A percentile compares a stretch with the other conserved stretches of the same genome.
Evolutionary conservation across 2,888 invertebrate species (phyloP).

Genomic region (Melinaea menophilus): DNA sequence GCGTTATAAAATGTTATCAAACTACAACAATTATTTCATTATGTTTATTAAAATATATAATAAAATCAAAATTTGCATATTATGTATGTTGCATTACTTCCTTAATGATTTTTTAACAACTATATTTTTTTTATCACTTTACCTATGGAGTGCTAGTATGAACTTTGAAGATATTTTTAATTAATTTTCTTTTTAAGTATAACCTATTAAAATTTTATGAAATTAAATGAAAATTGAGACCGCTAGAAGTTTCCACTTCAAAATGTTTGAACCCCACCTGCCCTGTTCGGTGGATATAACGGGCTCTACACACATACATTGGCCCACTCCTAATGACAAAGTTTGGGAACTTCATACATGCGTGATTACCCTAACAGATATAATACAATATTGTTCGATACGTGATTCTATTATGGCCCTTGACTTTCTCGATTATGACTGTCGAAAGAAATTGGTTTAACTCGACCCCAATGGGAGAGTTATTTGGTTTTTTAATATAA

Average conservation of each 20-base stretch:
- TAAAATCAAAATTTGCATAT: too few species aligned
- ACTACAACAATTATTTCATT: too few species aligned
- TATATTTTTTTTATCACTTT: too few species aligned
- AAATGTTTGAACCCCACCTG: slow-evolving; percentile 51
- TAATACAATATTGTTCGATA: slow-evolving; percentile 36
- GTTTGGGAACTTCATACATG: slow-evolving; percentile 68
- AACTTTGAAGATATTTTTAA: too few species aligned
- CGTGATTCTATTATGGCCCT: slow-evolving; percentile 30
- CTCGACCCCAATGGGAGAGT: too few species aligned
- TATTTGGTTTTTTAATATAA: too few species aligned
- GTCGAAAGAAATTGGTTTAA: not conserved
- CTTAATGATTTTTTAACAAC: too few species aligned
- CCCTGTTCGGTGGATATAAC: slow-evolving; percentile 53
- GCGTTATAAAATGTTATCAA: not conserved
- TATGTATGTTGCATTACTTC: too few species aligned
- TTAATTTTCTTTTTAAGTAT: too few species aligned
- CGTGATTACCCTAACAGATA: slow-evolving; percentile 57
- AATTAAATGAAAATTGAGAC: slow-evolving; percentile 2
- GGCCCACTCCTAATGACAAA: slow-evolving; percentile 70
- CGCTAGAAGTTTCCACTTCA: slow-evolving; percentile 31
- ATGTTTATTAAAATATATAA: too few species aligned
- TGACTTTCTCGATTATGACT: slow-evolving; percentile 17
- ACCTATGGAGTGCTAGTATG: too few species aligned
- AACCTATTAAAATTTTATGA: too few species aligned
- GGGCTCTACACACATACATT: slow-evolving; percentile 56